phyloP scores from a whole-genome alignment of 2,888 invertebrate genomes.

The Sericinus montela region DNA sequence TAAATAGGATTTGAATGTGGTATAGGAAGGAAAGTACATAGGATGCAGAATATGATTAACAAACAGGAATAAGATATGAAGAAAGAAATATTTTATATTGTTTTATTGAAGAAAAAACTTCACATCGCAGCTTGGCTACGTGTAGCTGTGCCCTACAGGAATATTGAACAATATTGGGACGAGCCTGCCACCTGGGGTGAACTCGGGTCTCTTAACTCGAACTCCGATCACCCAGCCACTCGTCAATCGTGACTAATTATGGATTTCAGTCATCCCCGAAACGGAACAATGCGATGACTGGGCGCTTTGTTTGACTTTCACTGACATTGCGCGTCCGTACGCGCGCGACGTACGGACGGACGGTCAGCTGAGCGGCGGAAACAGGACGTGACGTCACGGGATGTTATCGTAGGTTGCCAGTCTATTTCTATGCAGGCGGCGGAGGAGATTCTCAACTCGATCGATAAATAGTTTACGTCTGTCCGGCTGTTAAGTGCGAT shows the following conservation, averaged over 20 bases:
- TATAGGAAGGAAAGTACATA: no score
- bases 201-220: no score
- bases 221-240: no score
- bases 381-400: conserved; percentile 67
- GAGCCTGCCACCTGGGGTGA: no score
- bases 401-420: conserved; percentile 46
- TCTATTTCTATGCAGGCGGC: conserved; percentile 18
- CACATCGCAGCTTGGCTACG: no score
- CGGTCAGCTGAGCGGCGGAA: conserved; percentile 68
- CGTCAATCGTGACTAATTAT: not conserved
- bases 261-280: conserved; percentile 2
- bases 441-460: not conserved
- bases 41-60: no score
- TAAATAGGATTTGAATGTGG: no score
- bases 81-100: no score
- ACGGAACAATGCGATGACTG: not conserved
- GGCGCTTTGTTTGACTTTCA: conserved; percentile 32
- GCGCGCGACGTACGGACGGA: conserved; percentile 24
- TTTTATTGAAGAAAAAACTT: no score
- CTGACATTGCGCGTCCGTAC: conserved; percentile 29
- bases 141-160: no score
- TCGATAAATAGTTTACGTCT: not conserved
- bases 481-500: not conserved
- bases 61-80: no score
- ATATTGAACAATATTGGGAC: no score